Evolutionary conservation across 2,797 vertebrate genomes (phyloP).

Genomic region (Xerus rutilus): DNA sequence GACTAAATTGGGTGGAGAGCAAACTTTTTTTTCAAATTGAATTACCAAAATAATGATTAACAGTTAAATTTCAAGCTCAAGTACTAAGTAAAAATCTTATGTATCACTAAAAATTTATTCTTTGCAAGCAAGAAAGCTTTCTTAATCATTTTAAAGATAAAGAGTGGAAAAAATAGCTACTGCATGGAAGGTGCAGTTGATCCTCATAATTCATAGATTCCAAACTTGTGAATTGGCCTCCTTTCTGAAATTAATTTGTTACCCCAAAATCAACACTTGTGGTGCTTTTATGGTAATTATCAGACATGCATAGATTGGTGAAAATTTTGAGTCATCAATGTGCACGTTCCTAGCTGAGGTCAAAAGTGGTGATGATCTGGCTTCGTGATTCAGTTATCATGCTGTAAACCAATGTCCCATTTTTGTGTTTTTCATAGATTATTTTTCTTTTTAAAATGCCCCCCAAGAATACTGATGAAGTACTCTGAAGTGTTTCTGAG

Average conservation of each 20-base stretch:
- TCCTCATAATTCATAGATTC: conserved; percentile 23
- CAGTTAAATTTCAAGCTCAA: conserved; percentile 47
- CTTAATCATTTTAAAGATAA: conserved; percentile 54
- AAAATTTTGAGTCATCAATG: background rate
- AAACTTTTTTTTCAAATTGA: conserved; percentile 35
- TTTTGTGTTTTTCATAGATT: background rate
- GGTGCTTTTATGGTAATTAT: background rate
- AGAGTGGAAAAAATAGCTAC: background rate
- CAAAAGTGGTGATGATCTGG: background rate
- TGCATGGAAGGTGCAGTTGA: background rate
- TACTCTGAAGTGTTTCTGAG: conserved; percentile 22
- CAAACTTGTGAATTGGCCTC: background rate
- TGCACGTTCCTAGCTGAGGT: background rate
- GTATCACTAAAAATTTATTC: background rate
- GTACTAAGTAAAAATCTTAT: background rate
- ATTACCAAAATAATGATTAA: conserved; percentile 41
- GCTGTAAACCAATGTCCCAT: background rate
- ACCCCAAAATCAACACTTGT: background rate
- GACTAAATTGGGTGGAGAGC: conserved; percentile 12
- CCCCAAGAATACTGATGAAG: conserved; percentile 4
- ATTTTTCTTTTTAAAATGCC: conserved; percentile 1
- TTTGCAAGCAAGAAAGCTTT: background rate
- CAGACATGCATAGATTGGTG: background rate
- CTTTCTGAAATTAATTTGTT: background rate
- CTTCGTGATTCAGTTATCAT: background rate